A percentile compares a stretch with the other conserved stretches of the same genome.
Evolutionary conservation across 1,140 invertebrate genomes (phyloP).

Genomic region (Drosophila varians): DNA sequence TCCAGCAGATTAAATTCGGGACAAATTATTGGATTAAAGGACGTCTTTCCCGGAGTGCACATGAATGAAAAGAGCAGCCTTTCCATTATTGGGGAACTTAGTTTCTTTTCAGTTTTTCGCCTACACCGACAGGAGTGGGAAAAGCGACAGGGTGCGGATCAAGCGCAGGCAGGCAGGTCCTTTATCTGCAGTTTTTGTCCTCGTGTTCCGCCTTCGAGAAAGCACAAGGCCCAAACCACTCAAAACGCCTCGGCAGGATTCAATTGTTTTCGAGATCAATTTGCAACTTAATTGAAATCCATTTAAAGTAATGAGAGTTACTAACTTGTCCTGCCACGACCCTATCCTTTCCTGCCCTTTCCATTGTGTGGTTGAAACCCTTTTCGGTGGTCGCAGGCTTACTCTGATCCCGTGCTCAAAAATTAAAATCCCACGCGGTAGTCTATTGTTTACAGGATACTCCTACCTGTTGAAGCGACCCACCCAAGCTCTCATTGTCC

Average conservation of each 20-base stretch:
- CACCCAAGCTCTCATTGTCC: conserved; percentile 17
- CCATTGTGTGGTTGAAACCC: conserved; percentile 7
- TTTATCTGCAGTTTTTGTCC: conserved; percentile 12
- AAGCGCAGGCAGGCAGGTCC: conserved; percentile 15
- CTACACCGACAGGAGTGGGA: conserved; percentile 13
- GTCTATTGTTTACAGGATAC: not conserved
- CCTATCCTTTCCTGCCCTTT: conserved; percentile 14
- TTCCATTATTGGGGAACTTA: not conserved
- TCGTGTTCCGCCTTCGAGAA: conserved; percentile 24
- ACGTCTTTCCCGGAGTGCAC: conserved; percentile 6
- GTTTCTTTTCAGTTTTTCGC: conserved; percentile 1
- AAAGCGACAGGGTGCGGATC: conserved; percentile 18
- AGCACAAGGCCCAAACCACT: conserved; percentile 54
- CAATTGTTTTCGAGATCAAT: conserved; percentile 83
- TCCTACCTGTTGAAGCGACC: conserved; percentile 28
- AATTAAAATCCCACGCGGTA: conserved; percentile 61
- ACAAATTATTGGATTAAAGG: not conserved
- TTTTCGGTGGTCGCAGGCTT: conserved; percentile 22
- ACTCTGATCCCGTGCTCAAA: conserved; percentile 66
- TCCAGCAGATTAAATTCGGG: too few relatives aligned
- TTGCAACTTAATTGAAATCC: conserved; percentile 83
- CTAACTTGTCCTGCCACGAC: conserved; percentile 66
- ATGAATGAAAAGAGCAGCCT: conserved; percentile 54
- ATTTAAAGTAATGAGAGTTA: conserved; percentile 83
- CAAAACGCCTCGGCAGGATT: conserved; percentile 72